Evolutionary conservation across 2,113 vertebrate species (phyloP), one percentile per base, ranked within the genome.

Genomic region (Loxodonta africana): DNA sequence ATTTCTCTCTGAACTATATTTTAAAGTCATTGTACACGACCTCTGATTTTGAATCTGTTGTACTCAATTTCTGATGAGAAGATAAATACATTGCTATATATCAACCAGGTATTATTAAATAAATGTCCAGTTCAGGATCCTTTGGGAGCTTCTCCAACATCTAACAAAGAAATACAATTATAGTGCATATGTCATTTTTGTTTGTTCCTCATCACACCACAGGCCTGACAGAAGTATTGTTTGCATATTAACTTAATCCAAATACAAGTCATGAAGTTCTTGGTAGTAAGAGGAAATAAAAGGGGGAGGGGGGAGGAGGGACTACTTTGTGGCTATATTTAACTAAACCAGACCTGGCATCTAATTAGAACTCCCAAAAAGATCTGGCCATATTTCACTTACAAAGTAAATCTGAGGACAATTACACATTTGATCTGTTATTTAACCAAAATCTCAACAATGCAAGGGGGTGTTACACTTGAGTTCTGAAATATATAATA

Each of bases 271-370:
- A 92, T 95, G 53, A 83, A 85, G 60, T 78, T 91, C 84, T 91
- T 82, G 69, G 33, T 63, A 30, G 15, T 48, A 30, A 87, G 73
- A 48, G 33, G n/a, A 11, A 51, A 69, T 85, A 76, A 63, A 48
- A 48, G 6, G 6, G 6, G 6, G 48, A 10, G 48, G 48, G 48
- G 48, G 41, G 23, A 78, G 92, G 23, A 82, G 92, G 44, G 57
- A 95, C 95, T 96, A 76, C 30, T 94, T 26, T 65, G 69, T 84
- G 87, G 44, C 76, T 97, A 83, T 94, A 95, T 95, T 97, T 95
- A 97, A 90, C 57, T 77, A 84, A 37, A 37, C 37, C 37, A 37
- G 37, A 37, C 37, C 67, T 96, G 94, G 81, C 81, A 91, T 97
- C 80, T 93, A 89, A 93, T 93, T 95, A 95, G 78, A 69, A 76